Evolutionary conservation across 2,797 vertebrate genomes (phyloP), one percentile per base, ranked within the genome.

Genomic region (Hephaestus fuliginosus): DNA sequence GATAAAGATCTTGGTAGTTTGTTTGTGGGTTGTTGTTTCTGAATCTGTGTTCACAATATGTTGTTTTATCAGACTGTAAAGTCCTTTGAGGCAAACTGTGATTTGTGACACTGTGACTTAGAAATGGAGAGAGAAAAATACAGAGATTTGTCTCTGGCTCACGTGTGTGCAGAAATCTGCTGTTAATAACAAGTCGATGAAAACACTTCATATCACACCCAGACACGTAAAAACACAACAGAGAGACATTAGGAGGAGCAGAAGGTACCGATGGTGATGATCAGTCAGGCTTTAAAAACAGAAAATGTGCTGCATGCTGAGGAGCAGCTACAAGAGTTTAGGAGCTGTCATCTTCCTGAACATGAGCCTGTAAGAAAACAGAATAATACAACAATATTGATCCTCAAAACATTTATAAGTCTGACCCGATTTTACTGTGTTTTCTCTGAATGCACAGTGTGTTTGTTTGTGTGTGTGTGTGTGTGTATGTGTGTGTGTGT

Each of bases 401-500:
- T 41, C 9, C 15, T 22, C 7, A 51, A 8, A 52, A 39, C 1
- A 51, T 18, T 39, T 28, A 49, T 49, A 9, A 56, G 58, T 15
- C 28, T 48, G 30, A 49, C 7, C 10, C 57, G 13, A 53, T 20
- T 30, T 48, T 14, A 48, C n/a, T 62, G 48, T 36, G 36, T 43
- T 49, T 51, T 28, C n/a, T 20, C 55, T 77, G 20, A 70, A 63
- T 2, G n/a, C 44, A 57, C 3, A 25, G 25, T 25, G 25, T 25
- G 25, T 25, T 25, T 25, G 25, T 25, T 25, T 25, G 25, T 25
- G 1, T 25, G 25, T 25, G 25, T 25, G 25, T 5, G 63, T 68
- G 25, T 53, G 25, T 25, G 25, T 5, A 55, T 68, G 25, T 53
- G 68, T 25, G 28, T 43, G 63, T 68, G 25, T 53, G 67, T 53